A percentile compares a stretch with the other conserved stretches of the same genome.
These are phyloP conservation scores for Rhabdornis inornatus DNA, from an alignment of 2,113 vertebrate genomes.

Conservation along the genomic window DNA sequence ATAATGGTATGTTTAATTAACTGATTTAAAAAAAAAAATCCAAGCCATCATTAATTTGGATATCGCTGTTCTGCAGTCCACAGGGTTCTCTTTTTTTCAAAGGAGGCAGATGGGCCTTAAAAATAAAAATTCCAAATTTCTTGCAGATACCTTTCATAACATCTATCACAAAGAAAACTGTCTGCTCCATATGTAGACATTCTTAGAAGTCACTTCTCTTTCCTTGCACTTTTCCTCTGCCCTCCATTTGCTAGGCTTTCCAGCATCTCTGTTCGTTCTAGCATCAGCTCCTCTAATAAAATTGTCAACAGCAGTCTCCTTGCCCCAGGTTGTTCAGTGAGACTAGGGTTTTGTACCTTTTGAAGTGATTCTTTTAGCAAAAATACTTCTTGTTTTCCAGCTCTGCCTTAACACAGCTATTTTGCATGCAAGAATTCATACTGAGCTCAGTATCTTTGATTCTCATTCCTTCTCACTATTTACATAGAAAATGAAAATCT, in stretches of 20 bases:
- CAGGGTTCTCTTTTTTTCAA: not conserved
- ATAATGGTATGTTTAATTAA: not conserved
- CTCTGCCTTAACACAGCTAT: not conserved
- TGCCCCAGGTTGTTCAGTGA: not conserved
- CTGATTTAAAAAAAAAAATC: not conserved
- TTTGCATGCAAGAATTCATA: not conserved
- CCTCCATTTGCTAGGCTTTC: not conserved
- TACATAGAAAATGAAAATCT: conserved; percentile 7
- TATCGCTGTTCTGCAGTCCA: not conserved
- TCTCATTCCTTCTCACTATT: not conserved
- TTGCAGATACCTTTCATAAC: not conserved
- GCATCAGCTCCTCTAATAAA: not conserved
- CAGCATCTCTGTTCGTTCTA: not conserved
- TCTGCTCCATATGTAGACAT: not conserved
- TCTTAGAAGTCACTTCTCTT: not conserved
- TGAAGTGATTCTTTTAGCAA: not conserved
- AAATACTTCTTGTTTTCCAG: not conserved
- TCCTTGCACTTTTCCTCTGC: not conserved
- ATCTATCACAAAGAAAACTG: not conserved
- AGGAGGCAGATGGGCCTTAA: not conserved
- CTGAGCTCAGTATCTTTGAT: not conserved
- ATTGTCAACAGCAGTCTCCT: not conserved
- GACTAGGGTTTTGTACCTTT: not conserved
- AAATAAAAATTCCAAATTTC: not conserved
- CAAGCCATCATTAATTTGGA: not conserved